A percentile compares a stretch with the other conserved stretches of the same genome.
Evolutionary conservation across 2,888 invertebrate genomes (phyloP).

Genomic region (Drosophila kambysellisi): DNA sequence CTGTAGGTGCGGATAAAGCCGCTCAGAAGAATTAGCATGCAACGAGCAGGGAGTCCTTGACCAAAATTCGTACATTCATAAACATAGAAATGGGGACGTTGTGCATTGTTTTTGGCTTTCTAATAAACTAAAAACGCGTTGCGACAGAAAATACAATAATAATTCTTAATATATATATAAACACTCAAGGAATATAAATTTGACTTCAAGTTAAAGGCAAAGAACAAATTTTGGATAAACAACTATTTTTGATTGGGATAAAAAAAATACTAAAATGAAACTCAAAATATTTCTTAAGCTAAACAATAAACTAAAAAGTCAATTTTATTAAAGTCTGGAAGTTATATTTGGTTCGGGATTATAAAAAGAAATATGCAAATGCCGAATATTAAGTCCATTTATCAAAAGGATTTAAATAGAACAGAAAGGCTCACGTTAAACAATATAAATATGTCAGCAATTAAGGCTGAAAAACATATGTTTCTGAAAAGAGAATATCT

Average conservation of each 20-base stretch:
- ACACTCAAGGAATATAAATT: not conserved
- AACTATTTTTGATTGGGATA: not conserved
- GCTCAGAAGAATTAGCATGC: conserved; percentile 71
- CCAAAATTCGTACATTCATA: conserved; percentile 55
- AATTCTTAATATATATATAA: not conserved
- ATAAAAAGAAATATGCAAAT: not conserved
- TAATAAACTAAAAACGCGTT: conserved; percentile 5
- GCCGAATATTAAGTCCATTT: not conserved
- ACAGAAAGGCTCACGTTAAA: not conserved
- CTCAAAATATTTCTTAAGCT: not conserved
- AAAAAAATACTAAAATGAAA: not conserved
- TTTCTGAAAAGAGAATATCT: not conserved
- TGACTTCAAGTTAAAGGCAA: not conserved
- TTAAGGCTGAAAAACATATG: not conserved
- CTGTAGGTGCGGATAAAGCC: conserved; percentile 53
- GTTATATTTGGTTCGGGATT: not conserved
- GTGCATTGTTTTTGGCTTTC: conserved; percentile 20
- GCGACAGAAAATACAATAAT: conserved; percentile 6
- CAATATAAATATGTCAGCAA: not conserved
- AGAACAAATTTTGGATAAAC: not conserved
- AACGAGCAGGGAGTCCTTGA: conserved; percentile 64
- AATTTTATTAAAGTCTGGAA: not conserved
- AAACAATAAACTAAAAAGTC: not conserved
- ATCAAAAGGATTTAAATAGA: not conserved
- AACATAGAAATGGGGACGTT: conserved; percentile 40